A percentile compares a stretch with the other conserved stretches of the same genome.
phyloP scores from a whole-genome alignment of 2,113 vertebrate genomes.

The Tursiops truncatus region DNA sequence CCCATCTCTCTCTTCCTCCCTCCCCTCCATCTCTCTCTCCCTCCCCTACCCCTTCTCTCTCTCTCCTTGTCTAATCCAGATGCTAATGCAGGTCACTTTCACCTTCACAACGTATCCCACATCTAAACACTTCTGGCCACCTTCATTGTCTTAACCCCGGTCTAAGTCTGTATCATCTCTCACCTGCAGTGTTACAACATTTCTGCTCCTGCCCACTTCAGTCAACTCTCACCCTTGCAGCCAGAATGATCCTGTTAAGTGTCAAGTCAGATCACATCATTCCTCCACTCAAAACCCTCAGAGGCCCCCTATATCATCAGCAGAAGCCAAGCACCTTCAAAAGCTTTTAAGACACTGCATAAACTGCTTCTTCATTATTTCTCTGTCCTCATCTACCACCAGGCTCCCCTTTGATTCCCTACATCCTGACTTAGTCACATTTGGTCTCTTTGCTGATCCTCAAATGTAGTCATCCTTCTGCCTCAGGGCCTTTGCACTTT shows the following conservation, averaged over 20 bases:
- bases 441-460: neutral
- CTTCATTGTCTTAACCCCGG: neutral
- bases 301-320: neutral
- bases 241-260: neutral
- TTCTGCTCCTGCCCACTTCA: neutral
- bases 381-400: neutral
- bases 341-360: neutral
- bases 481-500: neutral
- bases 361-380: neutral
- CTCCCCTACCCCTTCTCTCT: neutral
- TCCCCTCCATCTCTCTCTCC: too few species aligned
- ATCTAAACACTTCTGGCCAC: neutral
- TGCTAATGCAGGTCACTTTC: neutral
- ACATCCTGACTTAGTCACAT: neutral
- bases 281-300: neutral
- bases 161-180: neutral
- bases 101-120: neutral
- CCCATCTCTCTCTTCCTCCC: neutral
- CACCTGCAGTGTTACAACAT: neutral
- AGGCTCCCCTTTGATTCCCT: neutral
- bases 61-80: neutral
- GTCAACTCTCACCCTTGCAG: neutral
- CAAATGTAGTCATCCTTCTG: neutral
- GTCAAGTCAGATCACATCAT: neutral
- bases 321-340: neutral